These are phyloP conservation scores for Chrysogorgia sp. DNA, from an alignment of 92 coral and sea anemone genomes.

Conservation along the genomic window DNA sequence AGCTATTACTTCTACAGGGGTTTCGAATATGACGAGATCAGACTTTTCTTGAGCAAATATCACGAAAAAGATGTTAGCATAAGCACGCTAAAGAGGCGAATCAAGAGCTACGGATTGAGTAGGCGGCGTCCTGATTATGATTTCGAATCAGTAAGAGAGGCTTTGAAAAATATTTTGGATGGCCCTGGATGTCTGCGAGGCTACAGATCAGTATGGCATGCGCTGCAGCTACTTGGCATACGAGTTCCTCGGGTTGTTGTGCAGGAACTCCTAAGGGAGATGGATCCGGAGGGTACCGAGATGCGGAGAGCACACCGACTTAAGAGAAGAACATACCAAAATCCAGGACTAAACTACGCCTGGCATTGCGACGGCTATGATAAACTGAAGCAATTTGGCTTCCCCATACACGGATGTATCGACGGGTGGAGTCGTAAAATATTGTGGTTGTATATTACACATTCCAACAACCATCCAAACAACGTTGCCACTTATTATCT, in stretches of 20 bases:
- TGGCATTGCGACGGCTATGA: slow-evolving; percentile 50
- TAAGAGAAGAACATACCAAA: slow-evolving; percentile 31
- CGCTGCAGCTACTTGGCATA: slow-evolving; percentile 39
- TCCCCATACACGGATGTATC: slow-evolving; percentile 43
- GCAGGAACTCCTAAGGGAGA: slow-evolving; percentile 34
- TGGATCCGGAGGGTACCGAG: slow-evolving; percentile 50
- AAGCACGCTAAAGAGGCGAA: slow-evolving; percentile 45
- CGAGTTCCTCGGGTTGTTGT: slow-evolving; percentile 50
- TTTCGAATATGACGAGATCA: slow-evolving; percentile 16
- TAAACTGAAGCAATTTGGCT: slow-evolving; percentile 34
- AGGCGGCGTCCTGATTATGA: slow-evolving; percentile 37
- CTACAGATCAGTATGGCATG: slow-evolving; percentile 51
- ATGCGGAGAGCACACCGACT: slow-evolving; percentile 43
- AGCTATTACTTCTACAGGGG: slow-evolving; percentile 4
- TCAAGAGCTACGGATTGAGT: slow-evolving; percentile 36
- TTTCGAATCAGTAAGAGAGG: slow-evolving; percentile 23
- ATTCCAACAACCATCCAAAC: slow-evolving; percentile 58
- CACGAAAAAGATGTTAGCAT: slow-evolving; percentile 29
- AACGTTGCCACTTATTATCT: slow-evolving; percentile 60
- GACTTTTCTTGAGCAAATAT: slow-evolving; percentile 26
- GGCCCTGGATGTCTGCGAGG: slow-evolving; percentile 50
- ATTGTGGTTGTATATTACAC: slow-evolving; percentile 53
- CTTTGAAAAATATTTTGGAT: slow-evolving; percentile 33
- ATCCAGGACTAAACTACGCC: slow-evolving; percentile 46
- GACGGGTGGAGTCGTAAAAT: too few relatives aligned